These are phyloP conservation scores for Chymomyza fuscimana DNA, from an alignment of 2,888 invertebrate genomes.

Conservation along the genomic window DNA sequence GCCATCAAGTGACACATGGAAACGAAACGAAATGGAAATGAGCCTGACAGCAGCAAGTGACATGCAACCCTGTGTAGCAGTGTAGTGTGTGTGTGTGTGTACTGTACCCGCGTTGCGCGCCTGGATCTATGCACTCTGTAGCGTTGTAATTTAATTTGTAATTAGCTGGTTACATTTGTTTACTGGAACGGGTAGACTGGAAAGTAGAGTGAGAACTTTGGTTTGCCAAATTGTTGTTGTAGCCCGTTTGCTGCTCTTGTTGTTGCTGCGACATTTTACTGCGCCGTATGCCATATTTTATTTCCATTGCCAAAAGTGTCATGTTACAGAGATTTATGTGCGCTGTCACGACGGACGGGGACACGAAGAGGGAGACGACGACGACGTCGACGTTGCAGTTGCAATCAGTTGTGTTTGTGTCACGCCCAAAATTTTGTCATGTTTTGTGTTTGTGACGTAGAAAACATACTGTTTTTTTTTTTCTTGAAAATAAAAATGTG, in stretches of 20 bases:
- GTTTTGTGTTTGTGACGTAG: conserved; percentile 51
- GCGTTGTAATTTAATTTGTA: conserved; percentile 70
- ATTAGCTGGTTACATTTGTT: conserved; percentile 51
- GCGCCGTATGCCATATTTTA: conserved; percentile 77
- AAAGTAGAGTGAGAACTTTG: neutral
- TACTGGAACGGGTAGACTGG: neutral
- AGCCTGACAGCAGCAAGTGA: conserved; percentile 70
- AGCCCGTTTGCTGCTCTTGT: conserved; percentile 41
- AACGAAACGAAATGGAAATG: conserved; percentile 72
- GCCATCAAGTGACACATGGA: conserved; percentile 68
- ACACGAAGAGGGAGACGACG: conserved; percentile 36
- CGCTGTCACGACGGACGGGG: conserved; percentile 66
- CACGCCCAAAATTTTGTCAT: conserved; percentile 70
- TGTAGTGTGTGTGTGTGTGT: neutral
- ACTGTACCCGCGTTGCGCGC: conserved; percentile 16
- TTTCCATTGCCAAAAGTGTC: conserved; percentile 80
- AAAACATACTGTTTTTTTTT: conserved; percentile 14
- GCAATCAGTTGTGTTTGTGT: conserved; percentile 25
- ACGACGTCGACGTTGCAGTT: conserved; percentile 33
- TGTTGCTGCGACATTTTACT: conserved; percentile 75
- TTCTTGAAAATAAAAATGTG: conserved; percentile 52
- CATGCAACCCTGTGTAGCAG: conserved; percentile 43
- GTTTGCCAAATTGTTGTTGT: neutral
- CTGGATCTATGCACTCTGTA: conserved; percentile 27
- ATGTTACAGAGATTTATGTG: conserved; percentile 79